Conservation (phyloP, 2,113 vertebrate genomes). For the Platichthys flesus region DNA sequence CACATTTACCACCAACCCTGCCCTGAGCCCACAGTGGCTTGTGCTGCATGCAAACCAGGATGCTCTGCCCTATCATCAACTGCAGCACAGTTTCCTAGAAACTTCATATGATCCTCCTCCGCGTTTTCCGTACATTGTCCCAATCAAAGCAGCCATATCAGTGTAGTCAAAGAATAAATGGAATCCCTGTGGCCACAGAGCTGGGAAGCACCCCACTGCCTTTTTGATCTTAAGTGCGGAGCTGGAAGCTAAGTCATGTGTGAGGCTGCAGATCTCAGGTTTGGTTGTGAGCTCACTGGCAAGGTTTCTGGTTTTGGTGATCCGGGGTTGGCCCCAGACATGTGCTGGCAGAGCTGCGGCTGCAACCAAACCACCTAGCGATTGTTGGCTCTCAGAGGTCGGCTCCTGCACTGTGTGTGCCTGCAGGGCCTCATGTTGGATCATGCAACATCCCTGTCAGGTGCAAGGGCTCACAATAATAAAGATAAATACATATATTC, state of each 20-base stretch:
- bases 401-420: conserved; percentile 17
- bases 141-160: conserved; percentile 2
- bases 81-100: conserved; percentile 2
- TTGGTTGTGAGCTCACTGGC: conserved; percentile 53
- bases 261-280: conserved; percentile 57
- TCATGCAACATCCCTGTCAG: conserved; percentile 13
- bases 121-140: not conserved
- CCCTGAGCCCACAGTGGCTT: conserved; percentile 65
- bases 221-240: conserved; percentile 43
- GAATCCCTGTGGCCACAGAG: conserved; percentile 13
- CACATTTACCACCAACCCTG: conserved; percentile 62
- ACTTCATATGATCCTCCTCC: not conserved
- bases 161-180: conserved; percentile 7
- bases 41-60: conserved; percentile 63
- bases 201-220: conserved; percentile 21
- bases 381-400: conserved; percentile 33
- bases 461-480: conserved; percentile 1
- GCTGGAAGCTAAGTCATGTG: conserved; percentile 58
- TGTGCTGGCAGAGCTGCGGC: conserved; percentile 49
- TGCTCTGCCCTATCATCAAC: conserved; percentile 21
- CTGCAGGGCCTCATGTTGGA: not conserved
- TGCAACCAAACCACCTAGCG: conserved; percentile 66
- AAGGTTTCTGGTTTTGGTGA: conserved; percentile 47
- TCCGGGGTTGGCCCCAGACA: conserved; percentile 57
- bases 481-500: not conserved